Conservation (phyloP, 2,888 invertebrate species). For the Nymphalis c-album region DNA sequence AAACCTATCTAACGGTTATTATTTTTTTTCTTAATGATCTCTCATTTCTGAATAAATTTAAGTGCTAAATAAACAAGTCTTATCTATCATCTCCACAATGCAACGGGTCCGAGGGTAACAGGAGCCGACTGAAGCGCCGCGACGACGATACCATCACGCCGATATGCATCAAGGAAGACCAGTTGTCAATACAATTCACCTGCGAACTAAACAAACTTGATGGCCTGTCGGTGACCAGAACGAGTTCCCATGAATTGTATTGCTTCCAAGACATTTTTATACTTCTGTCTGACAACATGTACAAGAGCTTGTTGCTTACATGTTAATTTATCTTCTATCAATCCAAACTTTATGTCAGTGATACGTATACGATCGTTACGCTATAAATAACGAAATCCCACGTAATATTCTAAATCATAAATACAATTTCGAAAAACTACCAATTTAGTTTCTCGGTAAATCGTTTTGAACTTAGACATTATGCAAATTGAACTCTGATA, state of each 20-base stretch:
- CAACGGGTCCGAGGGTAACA: conserved; percentile 68
- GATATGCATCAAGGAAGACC: conserved; percentile 81
- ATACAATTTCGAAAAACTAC: not conserved
- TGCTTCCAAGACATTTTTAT: conserved; percentile 73
- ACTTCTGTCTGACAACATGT: conserved; percentile 66
- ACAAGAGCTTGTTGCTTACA: conserved; percentile 55
- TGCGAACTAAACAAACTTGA: conserved; percentile 67
- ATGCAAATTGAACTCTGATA: conserved; percentile 64
- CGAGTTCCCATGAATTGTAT: conserved; percentile 76
- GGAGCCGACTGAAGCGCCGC: conserved; percentile 78
- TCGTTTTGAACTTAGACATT: conserved; percentile 60
- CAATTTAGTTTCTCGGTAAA: not conserved
- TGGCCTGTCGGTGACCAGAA: conserved; percentile 67
- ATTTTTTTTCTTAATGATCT: conserved; percentile 72
- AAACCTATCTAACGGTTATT: conserved; percentile 71
- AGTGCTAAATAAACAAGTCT: conserved; percentile 78
- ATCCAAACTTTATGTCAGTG: conserved; percentile 43
- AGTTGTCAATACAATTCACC: conserved; percentile 81
- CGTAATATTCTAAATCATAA: not conserved
- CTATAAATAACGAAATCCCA: not conserved
- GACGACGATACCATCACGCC: conserved; percentile 75
- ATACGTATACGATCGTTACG: not conserved
- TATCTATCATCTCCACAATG: conserved; percentile 77
- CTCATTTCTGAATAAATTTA: conserved; percentile 74
- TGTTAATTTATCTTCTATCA: conserved; percentile 62